Evolutionary conservation across 2,797 vertebrate species (phyloP).

Genomic region (Enteromius treurensis): DNA sequence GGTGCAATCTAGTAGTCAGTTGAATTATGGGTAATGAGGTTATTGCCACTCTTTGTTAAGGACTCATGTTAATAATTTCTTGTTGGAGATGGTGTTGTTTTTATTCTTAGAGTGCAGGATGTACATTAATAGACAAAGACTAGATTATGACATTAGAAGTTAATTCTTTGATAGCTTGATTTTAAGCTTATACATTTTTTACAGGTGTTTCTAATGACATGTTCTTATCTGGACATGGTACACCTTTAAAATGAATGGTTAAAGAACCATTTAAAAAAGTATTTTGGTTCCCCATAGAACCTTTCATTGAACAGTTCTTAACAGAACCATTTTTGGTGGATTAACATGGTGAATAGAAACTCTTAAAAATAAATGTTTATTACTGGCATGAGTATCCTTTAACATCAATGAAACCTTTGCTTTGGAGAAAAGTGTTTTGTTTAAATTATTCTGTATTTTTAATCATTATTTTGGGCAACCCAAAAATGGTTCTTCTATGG

Average conservation of each 20-base stretch:
- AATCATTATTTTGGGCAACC: background rate
- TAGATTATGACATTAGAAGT: background rate
- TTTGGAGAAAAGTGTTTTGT: background rate
- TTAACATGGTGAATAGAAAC: background rate
- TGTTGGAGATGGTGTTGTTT: background rate
- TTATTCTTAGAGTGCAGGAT: background rate
- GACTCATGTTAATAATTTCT: background rate
- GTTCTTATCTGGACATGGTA: background rate
- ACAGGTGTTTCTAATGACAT: background rate
- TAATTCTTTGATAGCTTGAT: background rate
- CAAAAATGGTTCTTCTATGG: background rate
- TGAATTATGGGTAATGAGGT: constrained; percentile 30
- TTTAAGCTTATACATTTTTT: background rate
- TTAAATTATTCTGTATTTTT: too few species aligned
- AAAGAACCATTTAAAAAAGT: background rate
- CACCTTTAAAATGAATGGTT: background rate
- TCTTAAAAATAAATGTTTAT: background rate
- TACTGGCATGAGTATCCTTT: background rate
- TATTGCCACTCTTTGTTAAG: constrained; percentile 12
- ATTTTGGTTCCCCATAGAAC: too few species aligned
- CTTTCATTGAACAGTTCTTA: background rate
- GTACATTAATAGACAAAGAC: background rate
- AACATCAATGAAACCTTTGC: background rate
- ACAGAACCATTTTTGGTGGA: background rate
- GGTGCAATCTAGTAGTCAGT: constrained; percentile 8